Evolutionary conservation across 2,888 invertebrate genomes (phyloP), one percentile per base, ranked within the genome.

Genomic region (Diplolepis rosae): DNA sequence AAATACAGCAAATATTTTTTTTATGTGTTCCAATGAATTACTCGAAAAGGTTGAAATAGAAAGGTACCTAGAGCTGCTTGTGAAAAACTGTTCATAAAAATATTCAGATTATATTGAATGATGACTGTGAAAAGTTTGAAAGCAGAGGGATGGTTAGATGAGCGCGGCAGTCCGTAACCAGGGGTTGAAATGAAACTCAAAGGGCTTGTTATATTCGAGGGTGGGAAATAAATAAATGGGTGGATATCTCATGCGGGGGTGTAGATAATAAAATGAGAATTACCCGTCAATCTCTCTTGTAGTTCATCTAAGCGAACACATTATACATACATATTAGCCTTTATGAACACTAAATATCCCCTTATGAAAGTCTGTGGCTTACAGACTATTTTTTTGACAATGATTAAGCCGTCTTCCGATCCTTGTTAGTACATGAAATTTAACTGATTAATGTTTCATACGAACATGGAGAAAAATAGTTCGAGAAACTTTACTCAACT

Each of bases 131-230:
- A 70, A 72, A 77, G 75, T 74, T 73, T 75, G 54, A 73, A 77
- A 71, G 69, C 70, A 66, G 65, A 56, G 66, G 54, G 27, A 69
- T 39, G 61, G 73, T 51, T 71, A 70, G 74, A 68, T 71, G 76
- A 72, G 72, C 77, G 77, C 81, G 80, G 77, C 80, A 77, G 74
- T 75, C 73, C 82, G 76, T 81, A 77, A 81, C 80, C 80, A 73
- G 73, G 80, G 80, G 80, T 77, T 76, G 75, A 78, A 79, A 78
- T 73, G 80, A 75, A 79, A 77, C 79, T 80, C 79, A 78, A 77
- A 79, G 77, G 76, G 77, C 74, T 80, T 79, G 77, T 76, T 75
- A n/a, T 61, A 24, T 39, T 11, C 24, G 24, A 61, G 61, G 39
- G 35, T 39, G 61, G 30, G 54, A 22, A n/a, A 35, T 13, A 61